Evolutionary conservation across 2,797 vertebrate species (phyloP).

Genomic region (Phalloptychus januarius): DNA sequence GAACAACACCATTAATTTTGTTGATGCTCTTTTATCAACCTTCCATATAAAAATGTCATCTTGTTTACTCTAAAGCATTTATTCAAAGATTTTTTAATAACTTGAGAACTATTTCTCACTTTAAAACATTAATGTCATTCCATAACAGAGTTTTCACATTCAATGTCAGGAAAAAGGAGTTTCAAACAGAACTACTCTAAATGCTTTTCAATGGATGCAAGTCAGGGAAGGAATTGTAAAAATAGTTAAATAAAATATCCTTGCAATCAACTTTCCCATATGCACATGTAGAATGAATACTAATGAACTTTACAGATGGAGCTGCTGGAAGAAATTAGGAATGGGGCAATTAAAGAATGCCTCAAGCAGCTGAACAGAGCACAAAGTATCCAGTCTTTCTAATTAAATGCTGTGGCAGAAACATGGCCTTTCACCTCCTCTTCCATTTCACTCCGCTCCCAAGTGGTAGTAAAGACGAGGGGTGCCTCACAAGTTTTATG

Average conservation of each 20-base stretch:
- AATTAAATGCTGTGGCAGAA: slow-evolving; percentile 85
- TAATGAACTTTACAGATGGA: slow-evolving; percentile 75
- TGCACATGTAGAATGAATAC: slow-evolving; percentile 73
- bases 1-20: slow-evolving; percentile 11
- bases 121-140: background rate
- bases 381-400: slow-evolving; percentile 82
- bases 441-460: slow-evolving; percentile 70
- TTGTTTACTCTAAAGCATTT: background rate
- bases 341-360: slow-evolving; percentile 85
- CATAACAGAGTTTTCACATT: background rate
- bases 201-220: slow-evolving; percentile 30
- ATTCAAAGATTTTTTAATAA: background rate
- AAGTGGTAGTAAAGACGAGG: slow-evolving; percentile 72
- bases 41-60: slow-evolving; percentile 20
- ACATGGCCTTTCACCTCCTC: slow-evolving; percentile 84
- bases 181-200: slow-evolving; percentile 24
- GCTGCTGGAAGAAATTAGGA: slow-evolving; percentile 70
- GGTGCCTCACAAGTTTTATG: slow-evolving; percentile 58
- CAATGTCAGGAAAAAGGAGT: slow-evolving; percentile 22
- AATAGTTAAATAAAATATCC: slow-evolving; percentile 59
- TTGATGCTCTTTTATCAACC: slow-evolving; percentile 17
- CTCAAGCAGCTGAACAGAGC: slow-evolving; percentile 84
- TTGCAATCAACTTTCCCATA: slow-evolving; percentile 68
- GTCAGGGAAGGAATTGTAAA: slow-evolving; percentile 43
- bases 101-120: background rate